Conservation (phyloP, 2,113 vertebrate genomes). For the Anas platyrhynchos region DNA sequence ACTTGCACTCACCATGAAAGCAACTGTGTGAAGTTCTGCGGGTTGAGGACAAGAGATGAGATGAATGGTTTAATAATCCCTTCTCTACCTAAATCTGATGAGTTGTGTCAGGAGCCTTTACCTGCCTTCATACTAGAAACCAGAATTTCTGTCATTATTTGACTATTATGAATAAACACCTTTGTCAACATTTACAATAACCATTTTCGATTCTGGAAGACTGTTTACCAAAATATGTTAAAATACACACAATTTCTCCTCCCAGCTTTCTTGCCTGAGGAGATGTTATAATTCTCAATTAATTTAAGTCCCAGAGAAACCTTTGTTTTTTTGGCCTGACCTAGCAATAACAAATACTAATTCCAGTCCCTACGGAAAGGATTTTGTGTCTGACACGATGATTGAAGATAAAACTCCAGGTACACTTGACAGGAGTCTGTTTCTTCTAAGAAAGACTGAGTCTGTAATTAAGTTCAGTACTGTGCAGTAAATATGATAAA, state of each 20-base stretch:
- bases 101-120: background rate
- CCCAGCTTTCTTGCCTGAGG: background rate
- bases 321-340: background rate
- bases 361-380: fast-evolving
- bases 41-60: background rate
- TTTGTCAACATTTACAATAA: background rate
- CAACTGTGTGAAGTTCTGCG: fast-evolving
- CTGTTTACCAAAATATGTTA: fast-evolving
- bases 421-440: background rate
- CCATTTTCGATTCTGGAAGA: fast-evolving
- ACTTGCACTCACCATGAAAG: background rate
- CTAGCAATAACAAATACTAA: background rate
- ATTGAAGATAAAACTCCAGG: background rate
- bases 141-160: background rate
- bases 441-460: background rate
- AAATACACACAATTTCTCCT: background rate
- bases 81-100: background rate
- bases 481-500: background rate
- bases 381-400: background rate
- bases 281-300: background rate
- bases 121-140: background rate
- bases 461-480: background rate
- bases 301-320: background rate
- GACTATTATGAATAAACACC: background rate
- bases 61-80: background rate